These are phyloP conservation scores for Schlechtendalia chinensis DNA, from an alignment of 1,140 invertebrate species.

Conservation along the genomic window DNA sequence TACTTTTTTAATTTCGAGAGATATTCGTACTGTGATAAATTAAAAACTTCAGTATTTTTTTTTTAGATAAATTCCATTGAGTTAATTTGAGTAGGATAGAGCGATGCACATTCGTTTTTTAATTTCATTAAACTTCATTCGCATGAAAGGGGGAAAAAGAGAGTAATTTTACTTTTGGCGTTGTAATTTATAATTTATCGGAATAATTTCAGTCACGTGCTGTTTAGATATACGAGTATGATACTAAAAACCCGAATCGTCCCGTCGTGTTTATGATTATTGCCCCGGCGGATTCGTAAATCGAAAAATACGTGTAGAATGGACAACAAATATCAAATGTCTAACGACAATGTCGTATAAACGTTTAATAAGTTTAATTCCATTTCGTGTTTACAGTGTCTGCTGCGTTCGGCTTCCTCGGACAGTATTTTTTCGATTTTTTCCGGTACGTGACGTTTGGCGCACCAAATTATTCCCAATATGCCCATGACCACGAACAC, in stretches of 20 bases:
- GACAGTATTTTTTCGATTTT: conserved; percentile 78
- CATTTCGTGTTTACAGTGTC: conserved; percentile 54
- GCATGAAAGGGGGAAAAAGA: too few relatives aligned
- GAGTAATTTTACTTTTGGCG: neutral
- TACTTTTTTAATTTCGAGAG: neutral
- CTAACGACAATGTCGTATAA: too few relatives aligned
- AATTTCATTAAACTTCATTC: neutral
- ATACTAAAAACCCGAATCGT: too few relatives aligned
- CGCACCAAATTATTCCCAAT: conserved; percentile 75
- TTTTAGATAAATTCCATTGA: neutral
- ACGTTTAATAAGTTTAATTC: neutral
- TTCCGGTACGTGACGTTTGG: conserved; percentile 77
- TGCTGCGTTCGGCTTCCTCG: conserved; percentile 70
- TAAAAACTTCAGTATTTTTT: neutral
- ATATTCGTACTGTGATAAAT: conserved; percentile 16
- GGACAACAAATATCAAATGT: too few relatives aligned
- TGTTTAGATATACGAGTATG: too few relatives aligned
- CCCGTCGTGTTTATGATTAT: too few relatives aligned
- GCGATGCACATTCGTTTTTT: neutral
- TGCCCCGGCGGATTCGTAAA: too few relatives aligned
- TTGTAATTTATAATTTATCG: too few relatives aligned
- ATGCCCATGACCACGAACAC: conserved; percentile 71
- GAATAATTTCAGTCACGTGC: too few relatives aligned
- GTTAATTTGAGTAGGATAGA: neutral
- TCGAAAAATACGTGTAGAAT: too few relatives aligned